These are phyloP conservation scores for Alouatta palliata DNA, from an alignment of 2,113 vertebrate genomes.

Conservation along the genomic window DNA sequence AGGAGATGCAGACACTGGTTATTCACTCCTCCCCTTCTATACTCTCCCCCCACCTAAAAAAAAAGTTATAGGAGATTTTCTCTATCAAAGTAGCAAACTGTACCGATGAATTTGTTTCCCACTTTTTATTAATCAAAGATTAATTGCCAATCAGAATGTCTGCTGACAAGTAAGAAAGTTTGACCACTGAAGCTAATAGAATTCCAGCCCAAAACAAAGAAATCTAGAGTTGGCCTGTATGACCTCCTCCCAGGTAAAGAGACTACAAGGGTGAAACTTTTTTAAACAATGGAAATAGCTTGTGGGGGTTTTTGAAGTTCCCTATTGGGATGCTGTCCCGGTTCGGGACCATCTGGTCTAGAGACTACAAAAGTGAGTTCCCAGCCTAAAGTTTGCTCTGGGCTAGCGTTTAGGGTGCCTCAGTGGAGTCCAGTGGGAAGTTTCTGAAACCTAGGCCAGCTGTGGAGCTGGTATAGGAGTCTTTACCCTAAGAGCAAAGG, in stretches of 20 bases:
- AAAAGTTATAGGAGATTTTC: background rate
- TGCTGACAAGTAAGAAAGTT: background rate
- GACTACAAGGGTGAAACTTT: background rate
- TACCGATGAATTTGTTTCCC: background rate
- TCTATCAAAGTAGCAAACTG: background rate
- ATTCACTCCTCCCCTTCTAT: background rate
- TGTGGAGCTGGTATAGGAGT: background rate
- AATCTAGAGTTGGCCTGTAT: background rate
- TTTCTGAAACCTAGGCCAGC: background rate
- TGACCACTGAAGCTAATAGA: background rate
- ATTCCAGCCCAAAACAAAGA: background rate
- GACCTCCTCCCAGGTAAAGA: background rate
- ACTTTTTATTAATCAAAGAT: background rate
- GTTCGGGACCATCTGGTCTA: background rate
- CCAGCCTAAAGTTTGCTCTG: background rate
- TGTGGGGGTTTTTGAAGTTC: background rate
- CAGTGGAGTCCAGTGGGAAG: background rate
- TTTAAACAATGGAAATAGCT: background rate
- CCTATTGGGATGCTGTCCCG: background rate
- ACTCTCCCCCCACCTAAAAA: background rate
- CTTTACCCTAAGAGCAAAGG: background rate
- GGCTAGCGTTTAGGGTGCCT: background rate
- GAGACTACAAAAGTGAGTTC: background rate
- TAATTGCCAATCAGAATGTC: background rate
- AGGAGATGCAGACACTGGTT: background rate